These are phyloP conservation scores for Acanthiza pusilla DNA, from an alignment of 2,797 vertebrate species.

Conservation along the genomic window DNA sequence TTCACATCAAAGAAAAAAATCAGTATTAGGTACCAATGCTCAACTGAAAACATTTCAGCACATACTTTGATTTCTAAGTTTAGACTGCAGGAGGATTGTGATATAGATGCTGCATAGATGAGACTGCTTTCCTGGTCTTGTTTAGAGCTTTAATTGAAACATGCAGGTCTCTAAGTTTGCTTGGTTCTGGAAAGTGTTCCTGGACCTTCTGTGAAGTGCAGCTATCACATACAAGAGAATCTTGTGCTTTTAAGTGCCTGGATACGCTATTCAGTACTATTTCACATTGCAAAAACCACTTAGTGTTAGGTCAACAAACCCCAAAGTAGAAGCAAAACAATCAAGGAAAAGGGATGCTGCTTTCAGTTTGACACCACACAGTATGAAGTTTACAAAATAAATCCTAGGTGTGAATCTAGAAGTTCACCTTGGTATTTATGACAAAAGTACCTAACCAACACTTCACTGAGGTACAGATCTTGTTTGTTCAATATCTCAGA, in stretches of 20 bases:
- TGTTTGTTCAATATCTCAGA: neutral
- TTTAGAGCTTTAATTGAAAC: neutral
- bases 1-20: neutral
- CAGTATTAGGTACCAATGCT: neutral
- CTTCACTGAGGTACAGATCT: neutral
- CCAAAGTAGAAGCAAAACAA: neutral
- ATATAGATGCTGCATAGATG: neutral
- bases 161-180: neutral
- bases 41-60: neutral
- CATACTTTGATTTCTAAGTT: neutral
- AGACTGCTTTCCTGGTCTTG: neutral
- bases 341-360: neutral
- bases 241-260: neutral
- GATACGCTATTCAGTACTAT: neutral
- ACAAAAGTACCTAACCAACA: neutral
- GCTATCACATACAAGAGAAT: neutral
- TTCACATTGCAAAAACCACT: neutral
- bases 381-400: neutral
- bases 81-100: neutral
- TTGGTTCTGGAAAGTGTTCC: neutral
- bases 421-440: neutral
- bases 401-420: neutral
- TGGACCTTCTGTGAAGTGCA: neutral
- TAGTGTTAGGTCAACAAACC: neutral
- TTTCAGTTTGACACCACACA: neutral